Base-by-base conservation (phyloP, 2,113 vertebrate species). In the Penelope pileata region DNA sequence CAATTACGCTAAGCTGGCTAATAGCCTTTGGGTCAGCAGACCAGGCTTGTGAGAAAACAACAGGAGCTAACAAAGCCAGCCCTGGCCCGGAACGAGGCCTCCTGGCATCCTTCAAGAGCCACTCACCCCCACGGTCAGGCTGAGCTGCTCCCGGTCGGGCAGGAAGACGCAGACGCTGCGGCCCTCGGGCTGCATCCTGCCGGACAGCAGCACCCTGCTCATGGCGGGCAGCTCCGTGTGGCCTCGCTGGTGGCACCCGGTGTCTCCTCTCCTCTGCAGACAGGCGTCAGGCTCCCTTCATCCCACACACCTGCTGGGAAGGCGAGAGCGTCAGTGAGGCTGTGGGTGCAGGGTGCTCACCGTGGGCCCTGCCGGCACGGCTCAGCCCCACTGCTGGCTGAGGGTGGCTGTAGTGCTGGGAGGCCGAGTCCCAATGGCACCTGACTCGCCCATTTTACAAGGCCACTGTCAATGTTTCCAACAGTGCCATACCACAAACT, bases 151-250 rank as follows among this genome's bases (percentile, higher is more conserved):
- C 73, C 98, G 98, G 91, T 97, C 98, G 80, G 99, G 99, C 77
- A 99, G 98, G 78, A 99, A 97, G 83, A 99, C 98, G 2, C 98
- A 98, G 86, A 99, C 92, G 1, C 75, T 98, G 83, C 98, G 98
- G 94, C 96, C 97, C 78, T 98, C 98, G 4, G 94, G 23, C 40
- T 81, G 84, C 97, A 97, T 97, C 82, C 76, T 78, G 83, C 90
- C 7, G 3, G 69, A 43, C 68, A 96, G 86, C 74, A 97, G 70
- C 3, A 16, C 66, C 63, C 90, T 98, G 94, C 95, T 96, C 72
- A 96, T 97, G 69, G 69, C 68, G 64, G 66, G 73, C 86, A 91
- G 85, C 73, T 94, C 83, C 24, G 13, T 23, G 2, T 67, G 26
- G 76, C 16, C 21, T 14, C 24, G 47, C 34, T 54, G 23, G 43